phyloP scores from a whole-genome alignment of 2,797 vertebrate species.

The Acanthurus lineatus region DNA sequence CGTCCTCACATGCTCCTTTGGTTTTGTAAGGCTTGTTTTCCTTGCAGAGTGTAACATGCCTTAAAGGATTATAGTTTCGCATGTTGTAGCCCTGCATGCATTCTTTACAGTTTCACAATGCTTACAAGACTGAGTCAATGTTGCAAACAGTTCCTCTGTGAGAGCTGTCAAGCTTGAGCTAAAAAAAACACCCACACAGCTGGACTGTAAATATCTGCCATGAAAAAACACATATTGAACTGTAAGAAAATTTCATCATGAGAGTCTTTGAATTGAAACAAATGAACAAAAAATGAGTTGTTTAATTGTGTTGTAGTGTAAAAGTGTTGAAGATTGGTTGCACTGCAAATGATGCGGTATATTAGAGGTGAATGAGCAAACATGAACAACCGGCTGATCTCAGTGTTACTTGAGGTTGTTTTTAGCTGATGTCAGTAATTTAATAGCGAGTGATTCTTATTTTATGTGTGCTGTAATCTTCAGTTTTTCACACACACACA shows the following conservation, averaged over 20 bases:
- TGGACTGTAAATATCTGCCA: neutral
- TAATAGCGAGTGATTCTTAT: neutral
- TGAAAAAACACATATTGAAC: neutral
- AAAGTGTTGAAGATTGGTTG: constrained; percentile 2
- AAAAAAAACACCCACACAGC: neutral
- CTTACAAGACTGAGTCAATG: neutral
- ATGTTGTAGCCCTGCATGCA: neutral
- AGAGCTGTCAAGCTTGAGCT: neutral
- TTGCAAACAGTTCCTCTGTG: neutral
- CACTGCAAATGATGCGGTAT: constrained; percentile 7
- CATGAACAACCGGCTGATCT: neutral
- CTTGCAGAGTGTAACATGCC: constrained; percentile 9
- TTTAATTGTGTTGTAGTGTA: neutral
- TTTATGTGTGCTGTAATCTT: neutral
- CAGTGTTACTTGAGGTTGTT: neutral
- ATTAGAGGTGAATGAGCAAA: constrained; percentile 4
- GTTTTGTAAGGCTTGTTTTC: constrained; percentile 30
- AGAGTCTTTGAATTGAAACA: neutral
- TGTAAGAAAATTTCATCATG: neutral
- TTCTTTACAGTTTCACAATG: neutral
- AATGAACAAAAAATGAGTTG: neutral
- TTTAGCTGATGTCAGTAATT: neutral
- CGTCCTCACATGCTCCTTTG: neutral
- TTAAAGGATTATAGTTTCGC: constrained; percentile 9
- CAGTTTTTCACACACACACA: constrained; percentile 13